Evolutionary conservation across 2,113 vertebrate species (phyloP).

Genomic region (Apistogramma diplotaenia): DNA sequence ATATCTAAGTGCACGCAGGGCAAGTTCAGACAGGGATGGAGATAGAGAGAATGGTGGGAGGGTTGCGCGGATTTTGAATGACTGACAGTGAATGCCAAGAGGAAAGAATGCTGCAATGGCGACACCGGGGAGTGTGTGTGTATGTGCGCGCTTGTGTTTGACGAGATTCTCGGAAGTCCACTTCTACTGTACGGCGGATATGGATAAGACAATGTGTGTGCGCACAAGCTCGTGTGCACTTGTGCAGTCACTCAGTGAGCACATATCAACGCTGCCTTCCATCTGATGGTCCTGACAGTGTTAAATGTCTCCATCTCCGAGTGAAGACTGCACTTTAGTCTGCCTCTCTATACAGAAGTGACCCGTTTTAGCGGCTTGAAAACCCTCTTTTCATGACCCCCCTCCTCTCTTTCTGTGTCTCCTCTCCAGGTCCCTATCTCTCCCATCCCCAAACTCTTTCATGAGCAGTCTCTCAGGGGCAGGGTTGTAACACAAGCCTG

Average conservation of each 20-base stretch:
- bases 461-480: slow-evolving; percentile 76
- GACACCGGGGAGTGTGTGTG: slow-evolving; percentile 7
- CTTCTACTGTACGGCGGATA: not conserved
- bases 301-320: slow-evolving; percentile 54
- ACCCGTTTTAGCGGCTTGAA: slow-evolving; percentile 65
- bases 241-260: slow-evolving; percentile 39
- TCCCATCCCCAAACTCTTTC: slow-evolving; percentile 78
- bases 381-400: slow-evolving; percentile 62
- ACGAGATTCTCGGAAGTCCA: not conserved
- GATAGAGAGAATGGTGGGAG: slow-evolving; percentile 65
- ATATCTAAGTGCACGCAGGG: slow-evolving; percentile 72
- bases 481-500: slow-evolving; percentile 76
- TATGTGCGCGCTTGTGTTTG: not conserved
- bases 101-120: slow-evolving; percentile 55
- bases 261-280: slow-evolving; percentile 37
- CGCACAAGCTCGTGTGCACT: not conserved
- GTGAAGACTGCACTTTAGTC: slow-evolving; percentile 55
- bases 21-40: slow-evolving; percentile 74
- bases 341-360: slow-evolving; percentile 53
- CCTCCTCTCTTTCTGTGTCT: slow-evolving; percentile 55
- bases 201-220: not conserved
- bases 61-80: slow-evolving; percentile 61
- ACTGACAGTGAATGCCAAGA: slow-evolving; percentile 67
- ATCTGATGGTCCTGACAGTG: slow-evolving; percentile 40
- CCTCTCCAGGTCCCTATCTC: slow-evolving; percentile 73